Evolutionary conservation across 2,113 vertebrate genomes (phyloP).

Genomic region (Chaetops frenatus): DNA sequence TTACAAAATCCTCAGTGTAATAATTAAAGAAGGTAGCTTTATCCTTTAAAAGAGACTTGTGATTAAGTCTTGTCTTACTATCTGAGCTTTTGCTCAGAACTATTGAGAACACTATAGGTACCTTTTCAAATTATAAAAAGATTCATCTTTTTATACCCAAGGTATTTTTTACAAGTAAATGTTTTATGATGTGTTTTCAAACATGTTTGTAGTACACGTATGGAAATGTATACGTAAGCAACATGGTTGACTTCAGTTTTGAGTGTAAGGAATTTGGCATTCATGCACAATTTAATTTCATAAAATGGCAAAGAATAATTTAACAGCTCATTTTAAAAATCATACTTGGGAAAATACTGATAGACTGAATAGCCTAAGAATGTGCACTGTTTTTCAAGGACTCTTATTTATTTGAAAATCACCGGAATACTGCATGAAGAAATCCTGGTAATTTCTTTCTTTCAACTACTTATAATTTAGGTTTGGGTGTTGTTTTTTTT

Average conservation of each 20-base stretch:
- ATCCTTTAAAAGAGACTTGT: slow-evolving; percentile 37
- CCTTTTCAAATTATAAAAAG: not conserved
- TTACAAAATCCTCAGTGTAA: slow-evolving; percentile 57
- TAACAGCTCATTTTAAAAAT: not conserved
- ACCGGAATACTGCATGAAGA: not conserved
- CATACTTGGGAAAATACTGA: not conserved
- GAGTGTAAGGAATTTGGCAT: not conserved
- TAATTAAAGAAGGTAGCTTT: slow-evolving; percentile 60
- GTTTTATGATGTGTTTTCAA: not conserved
- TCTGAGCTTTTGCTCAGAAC: not conserved
- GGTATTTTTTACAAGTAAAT: not conserved
- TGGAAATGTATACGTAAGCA: not conserved
- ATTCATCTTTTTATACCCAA: not conserved
- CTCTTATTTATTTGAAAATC: not conserved
- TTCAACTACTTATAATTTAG: not conserved
- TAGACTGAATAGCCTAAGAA: not conserved
- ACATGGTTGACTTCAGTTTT: not conserved
- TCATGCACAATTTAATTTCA: not conserved
- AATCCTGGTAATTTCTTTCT: not conserved
- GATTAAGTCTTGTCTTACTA: slow-evolving; percentile 23
- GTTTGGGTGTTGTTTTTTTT: not conserved
- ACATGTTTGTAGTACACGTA: not conserved
- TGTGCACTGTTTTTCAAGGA: not conserved
- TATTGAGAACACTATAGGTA: not conserved
- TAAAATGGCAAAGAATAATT: not conserved